phyloP scores from a whole-genome alignment of 2,113 vertebrate genomes.

The Lynx canadensis region DNA sequence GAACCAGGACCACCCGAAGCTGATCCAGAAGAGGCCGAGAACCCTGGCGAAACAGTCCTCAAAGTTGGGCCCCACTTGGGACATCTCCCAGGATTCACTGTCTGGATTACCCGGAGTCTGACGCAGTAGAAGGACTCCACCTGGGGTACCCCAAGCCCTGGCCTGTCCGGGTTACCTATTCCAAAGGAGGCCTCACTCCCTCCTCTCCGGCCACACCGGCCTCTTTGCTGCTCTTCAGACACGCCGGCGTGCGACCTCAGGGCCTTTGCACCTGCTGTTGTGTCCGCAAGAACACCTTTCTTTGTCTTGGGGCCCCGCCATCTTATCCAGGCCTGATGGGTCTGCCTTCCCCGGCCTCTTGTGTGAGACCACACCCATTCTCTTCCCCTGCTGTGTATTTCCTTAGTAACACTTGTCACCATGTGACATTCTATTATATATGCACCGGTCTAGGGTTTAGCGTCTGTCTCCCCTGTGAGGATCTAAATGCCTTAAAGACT shows the following conservation, averaged over 20 bases:
- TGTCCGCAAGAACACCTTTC: too few relatives aligned
- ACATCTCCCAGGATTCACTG: neutral
- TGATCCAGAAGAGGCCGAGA: neutral
- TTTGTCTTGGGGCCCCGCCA: rapidly evolving
- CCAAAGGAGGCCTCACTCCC: neutral
- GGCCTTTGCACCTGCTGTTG: neutral
- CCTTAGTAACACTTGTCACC: neutral
- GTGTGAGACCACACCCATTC: neutral
- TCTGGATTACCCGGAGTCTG: neutral
- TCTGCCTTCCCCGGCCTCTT: neutral
- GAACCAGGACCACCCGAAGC: neutral
- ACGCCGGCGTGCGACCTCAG: neutral
- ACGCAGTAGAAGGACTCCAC: neutral
- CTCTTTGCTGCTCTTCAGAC: neutral
- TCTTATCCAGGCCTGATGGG: neutral
- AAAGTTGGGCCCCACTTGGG: neutral
- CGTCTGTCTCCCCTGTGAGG: neutral
- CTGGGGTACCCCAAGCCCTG: neutral
- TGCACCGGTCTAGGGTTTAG: neutral
- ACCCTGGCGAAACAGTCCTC: neutral
- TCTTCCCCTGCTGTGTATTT: neutral
- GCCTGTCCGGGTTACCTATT: neutral
- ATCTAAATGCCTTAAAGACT: neutral
- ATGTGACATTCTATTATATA: neutral
- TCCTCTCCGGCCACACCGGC: rapidly evolving